A percentile compares a stretch with the other conserved stretches of the same genome.
phyloP scores from a whole-genome alignment of 2,888 invertebrate genomes.

The Acronicta psi region DNA sequence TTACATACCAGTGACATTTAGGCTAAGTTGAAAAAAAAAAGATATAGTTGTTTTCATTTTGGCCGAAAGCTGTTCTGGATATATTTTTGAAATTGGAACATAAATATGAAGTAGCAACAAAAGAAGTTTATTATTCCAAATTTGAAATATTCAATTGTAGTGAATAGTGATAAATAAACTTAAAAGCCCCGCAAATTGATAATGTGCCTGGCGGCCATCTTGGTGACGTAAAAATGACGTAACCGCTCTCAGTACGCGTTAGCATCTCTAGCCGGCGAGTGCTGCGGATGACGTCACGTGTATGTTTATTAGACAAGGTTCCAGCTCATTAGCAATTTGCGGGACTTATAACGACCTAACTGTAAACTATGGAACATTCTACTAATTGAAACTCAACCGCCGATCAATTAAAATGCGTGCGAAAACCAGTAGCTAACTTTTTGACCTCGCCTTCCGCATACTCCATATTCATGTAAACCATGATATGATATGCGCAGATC shows the following conservation, averaged over 20 bases:
- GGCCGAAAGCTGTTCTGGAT: too few species aligned
- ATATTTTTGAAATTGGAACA: neutral
- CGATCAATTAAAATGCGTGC: constrained; percentile 47
- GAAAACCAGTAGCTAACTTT: constrained; percentile 41
- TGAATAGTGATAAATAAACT: too few species aligned
- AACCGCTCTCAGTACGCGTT: too few species aligned
- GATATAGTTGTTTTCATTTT: too few species aligned
- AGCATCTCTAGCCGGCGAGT: too few species aligned
- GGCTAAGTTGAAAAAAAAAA: too few species aligned
- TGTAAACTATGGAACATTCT: neutral
- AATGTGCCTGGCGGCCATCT: too few species aligned
- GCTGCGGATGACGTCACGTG: too few species aligned
- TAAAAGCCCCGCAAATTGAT: too few species aligned
- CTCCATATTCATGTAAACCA: constrained; percentile 55
- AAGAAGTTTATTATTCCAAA: neutral
- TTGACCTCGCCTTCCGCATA: constrained; percentile 54
- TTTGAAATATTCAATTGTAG: neutral
- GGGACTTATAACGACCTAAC: neutral
- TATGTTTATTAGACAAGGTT: too few species aligned
- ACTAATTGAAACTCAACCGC: constrained; percentile 22
- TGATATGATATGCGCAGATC: constrained; percentile 58
- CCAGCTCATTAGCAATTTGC: too few species aligned
- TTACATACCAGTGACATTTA: neutral
- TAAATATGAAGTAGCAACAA: neutral
- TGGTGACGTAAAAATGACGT: too few species aligned